These are phyloP conservation scores for Mythimna vitellina DNA, from an alignment of 2,888 invertebrate species.

Conservation along the genomic window DNA sequence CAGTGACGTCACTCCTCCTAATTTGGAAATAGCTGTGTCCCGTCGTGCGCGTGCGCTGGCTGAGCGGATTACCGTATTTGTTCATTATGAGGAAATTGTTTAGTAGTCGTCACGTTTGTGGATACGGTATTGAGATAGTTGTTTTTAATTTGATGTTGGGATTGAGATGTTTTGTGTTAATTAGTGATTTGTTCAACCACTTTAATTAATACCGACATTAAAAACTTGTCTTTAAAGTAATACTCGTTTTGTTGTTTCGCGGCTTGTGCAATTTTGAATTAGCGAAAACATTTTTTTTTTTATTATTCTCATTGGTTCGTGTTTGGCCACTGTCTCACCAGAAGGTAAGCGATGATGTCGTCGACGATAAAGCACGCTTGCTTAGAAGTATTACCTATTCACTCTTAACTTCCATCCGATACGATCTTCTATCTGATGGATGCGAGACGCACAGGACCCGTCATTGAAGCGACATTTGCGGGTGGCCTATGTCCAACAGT, in stretches of 20 bases:
- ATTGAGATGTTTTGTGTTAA: neutral
- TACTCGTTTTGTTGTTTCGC: neutral
- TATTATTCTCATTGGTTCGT: too few species aligned
- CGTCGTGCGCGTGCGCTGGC: conserved; percentile 30
- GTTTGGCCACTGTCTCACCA: too few species aligned
- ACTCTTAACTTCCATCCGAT: too few species aligned
- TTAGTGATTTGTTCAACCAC: neutral
- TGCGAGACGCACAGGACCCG: too few species aligned
- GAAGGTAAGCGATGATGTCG: too few species aligned
- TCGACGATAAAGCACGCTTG: too few species aligned
- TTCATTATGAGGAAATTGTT: conserved; percentile 64
- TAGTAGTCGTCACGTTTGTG: conserved; percentile 35
- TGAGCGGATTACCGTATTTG: conserved; percentile 64
- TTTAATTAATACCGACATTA: neutral
- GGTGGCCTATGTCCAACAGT: too few species aligned
- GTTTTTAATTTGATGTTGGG: conserved; percentile 1
- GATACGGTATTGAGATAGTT: conserved; percentile 31
- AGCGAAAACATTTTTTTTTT: too few species aligned
- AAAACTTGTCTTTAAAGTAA: neutral
- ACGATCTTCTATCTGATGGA: too few species aligned
- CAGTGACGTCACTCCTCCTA: conserved; percentile 65
- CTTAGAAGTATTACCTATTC: too few species aligned
- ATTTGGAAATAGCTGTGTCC: conserved; percentile 57
- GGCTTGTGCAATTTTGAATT: neutral
- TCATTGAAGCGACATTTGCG: too few species aligned